Percentiles rank a stretch among this genome's conserved stretches.
Evolutionary conservation across 1,140 invertebrate species (phyloP).

Genomic region (Caenorhabditis brenneri): DNA sequence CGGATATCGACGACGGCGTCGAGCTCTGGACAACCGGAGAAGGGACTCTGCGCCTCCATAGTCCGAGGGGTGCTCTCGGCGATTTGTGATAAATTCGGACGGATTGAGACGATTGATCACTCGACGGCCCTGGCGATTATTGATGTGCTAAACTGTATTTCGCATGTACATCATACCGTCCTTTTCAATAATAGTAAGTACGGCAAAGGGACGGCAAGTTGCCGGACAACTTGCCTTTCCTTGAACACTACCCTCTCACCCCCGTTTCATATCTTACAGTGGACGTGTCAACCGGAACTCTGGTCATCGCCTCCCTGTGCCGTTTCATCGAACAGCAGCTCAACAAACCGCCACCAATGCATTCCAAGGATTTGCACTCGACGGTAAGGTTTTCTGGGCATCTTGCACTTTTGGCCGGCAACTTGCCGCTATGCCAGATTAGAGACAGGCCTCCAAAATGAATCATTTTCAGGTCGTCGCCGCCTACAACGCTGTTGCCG

Average conservation of each 20-base stretch:
- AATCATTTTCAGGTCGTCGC: slow-evolving; percentile 79
- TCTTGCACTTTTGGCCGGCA: background rate
- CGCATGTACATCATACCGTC: slow-evolving; percentile 57
- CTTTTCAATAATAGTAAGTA: slow-evolving; percentile 65
- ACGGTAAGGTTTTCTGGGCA: slow-evolving; percentile 76
- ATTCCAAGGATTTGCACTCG: slow-evolving; percentile 96
- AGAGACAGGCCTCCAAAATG: too few species aligned
- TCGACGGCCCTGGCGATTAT: slow-evolving; percentile 63
- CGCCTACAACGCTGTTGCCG: slow-evolving; percentile 86
- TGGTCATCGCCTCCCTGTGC: slow-evolving; percentile 75
- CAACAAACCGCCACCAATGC: slow-evolving; percentile 87
- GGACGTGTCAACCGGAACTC: slow-evolving; percentile 95
- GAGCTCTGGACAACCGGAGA: slow-evolving; percentile 44
- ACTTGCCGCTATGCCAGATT: too few species aligned
- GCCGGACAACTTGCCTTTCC: too few species aligned
- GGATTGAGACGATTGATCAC: slow-evolving; percentile 60
- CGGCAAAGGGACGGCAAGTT: too few species aligned
- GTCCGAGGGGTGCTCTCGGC: slow-evolving; percentile 62
- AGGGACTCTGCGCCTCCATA: slow-evolving; percentile 48
- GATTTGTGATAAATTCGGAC: slow-evolving; percentile 67
- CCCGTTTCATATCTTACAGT: slow-evolving; percentile 62
- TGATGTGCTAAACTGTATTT: slow-evolving; percentile 65
- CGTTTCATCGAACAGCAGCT: slow-evolving; percentile 91
- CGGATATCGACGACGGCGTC: slow-evolving; percentile 30
- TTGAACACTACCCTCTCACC: background rate